A percentile compares a stretch with the other conserved stretches of the same genome.
Conservation (phyloP, 2,888 invertebrate species). For the Dione juno region DNA sequence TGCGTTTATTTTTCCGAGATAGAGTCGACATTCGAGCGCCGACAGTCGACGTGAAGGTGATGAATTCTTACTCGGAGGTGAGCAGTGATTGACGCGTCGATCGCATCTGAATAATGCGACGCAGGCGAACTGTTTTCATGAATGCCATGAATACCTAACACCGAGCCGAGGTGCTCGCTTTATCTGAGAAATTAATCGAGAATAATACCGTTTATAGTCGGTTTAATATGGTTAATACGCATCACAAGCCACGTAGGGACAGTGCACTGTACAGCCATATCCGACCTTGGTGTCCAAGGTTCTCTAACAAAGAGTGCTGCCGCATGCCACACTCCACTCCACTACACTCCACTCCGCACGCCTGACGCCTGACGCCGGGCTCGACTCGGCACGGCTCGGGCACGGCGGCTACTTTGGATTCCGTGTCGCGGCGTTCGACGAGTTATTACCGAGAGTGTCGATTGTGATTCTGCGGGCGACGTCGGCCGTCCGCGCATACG, state of each 20-base stretch:
- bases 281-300: slow-evolving; percentile 39
- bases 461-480: slow-evolving; percentile 64
- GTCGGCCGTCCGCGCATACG: slow-evolving; percentile 51
- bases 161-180: background rate
- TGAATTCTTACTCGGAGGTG: slow-evolving; percentile 54
- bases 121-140: slow-evolving; percentile 59
- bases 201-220: slow-evolving; percentile 9
- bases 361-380: background rate
- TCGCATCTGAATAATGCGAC: slow-evolving; percentile 59
- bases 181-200: slow-evolving; percentile 20
- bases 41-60: slow-evolving; percentile 40
- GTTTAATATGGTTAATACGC: slow-evolving; percentile 5
- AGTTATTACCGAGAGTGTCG: slow-evolving; percentile 65
- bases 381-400: background rate
- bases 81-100: slow-evolving; percentile 65
- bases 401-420: slow-evolving; percentile 57
- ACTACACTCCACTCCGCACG: too few species aligned
- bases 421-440: slow-evolving; percentile 54
- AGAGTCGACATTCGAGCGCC: slow-evolving; percentile 43
- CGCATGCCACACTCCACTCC: slow-evolving; percentile 21
- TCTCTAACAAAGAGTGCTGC: slow-evolving; percentile 40
- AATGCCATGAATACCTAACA: slow-evolving; percentile 67
- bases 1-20: slow-evolving; percentile 44
- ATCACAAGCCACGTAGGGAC: too few species aligned
- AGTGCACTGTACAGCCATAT: slow-evolving; percentile 32